Evolutionary conservation across 2,888 invertebrate species (phyloP), one percentile per base, ranked within the genome.

Genomic region (Hydrotaea cyrtoneurina): DNA sequence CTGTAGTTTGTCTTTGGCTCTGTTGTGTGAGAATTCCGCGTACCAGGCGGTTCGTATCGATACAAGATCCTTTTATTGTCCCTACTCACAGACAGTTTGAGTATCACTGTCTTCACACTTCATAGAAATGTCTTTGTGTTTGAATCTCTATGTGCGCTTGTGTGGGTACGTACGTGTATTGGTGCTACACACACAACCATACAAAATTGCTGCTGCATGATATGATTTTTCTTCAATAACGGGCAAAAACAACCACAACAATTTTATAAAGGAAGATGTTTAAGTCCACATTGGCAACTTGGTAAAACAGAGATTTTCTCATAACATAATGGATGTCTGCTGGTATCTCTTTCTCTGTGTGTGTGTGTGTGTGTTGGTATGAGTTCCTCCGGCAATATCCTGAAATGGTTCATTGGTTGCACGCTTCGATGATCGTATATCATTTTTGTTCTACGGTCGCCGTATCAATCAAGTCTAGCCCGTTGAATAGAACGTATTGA

Each of bases 201-300:
- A 55, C 26, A 55, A 66, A 79, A 73, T 43, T 73, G 64, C 55
- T 79, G 64, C 15, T 64, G 55, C 55, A 23, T 66, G 79, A 79
- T 64, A 73, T 73, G 73, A 73, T 73, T 73, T 46, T 79, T 36
- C 55, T 50, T 26, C 55, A 73, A 55, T 39, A 43, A 36, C 39
- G 57, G 2, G 10, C 36, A 66, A n/a, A 13, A 31, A 2, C 13
- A 23, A n/a, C 31, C 36, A 64, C 36, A 11, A 36, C 62, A 19
- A 69, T 8, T 46, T 21, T 69, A 23, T 23, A 43, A 46, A 69
- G 23, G 69, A 69, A 69, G 69, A 69, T 46, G 43, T 69, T 46
- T 69, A 69, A 69, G 69, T 46, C 46, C 46, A 43, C 69, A 69
- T 69, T 69, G 69, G 21, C 73, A 62, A 73, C 26, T 74, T 62